A percentile compares a stretch with the other conserved stretches of the same genome.
These are phyloP conservation scores for Idris sp. DNA, from an alignment of 1,140 invertebrate genomes.

Conservation along the genomic window DNA sequence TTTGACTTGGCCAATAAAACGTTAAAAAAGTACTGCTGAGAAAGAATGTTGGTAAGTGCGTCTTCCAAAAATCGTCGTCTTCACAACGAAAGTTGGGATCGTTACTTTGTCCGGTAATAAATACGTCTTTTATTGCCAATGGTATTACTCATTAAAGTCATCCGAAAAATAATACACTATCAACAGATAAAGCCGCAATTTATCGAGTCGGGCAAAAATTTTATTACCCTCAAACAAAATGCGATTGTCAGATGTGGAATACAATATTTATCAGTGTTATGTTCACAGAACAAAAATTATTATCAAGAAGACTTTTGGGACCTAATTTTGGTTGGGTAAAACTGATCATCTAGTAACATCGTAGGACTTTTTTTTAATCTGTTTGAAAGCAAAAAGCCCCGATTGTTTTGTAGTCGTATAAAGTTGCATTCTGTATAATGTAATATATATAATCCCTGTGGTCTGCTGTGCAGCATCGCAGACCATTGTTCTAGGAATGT, in stretches of 20 bases:
- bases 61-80: no score
- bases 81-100: no score
- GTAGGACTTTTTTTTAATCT: no score
- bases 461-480: conserved; percentile 21
- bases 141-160: conserved; percentile 52
- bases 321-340: no score
- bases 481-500: conserved; percentile 53
- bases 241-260: conserved; percentile 3
- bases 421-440: conserved; percentile 33
- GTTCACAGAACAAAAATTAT: no score
- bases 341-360: no score
- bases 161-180: conserved; percentile 45
- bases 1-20: not conserved
- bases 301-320: no score
- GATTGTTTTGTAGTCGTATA: conserved; percentile 47
- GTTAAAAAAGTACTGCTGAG: not conserved
- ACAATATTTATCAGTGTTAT: no score
- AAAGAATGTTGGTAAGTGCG: no score
- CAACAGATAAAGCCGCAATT: conserved; percentile 39
- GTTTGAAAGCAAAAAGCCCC: conserved; percentile 45
- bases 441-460: conserved; percentile 51
- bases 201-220: conserved; percentile 26
- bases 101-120: conserved; percentile 25
- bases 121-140: conserved; percentile 52
- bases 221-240: conserved; percentile 41